These are phyloP conservation scores for Bradypus variegatus DNA, from an alignment of 2,797 vertebrate species.

Conservation along the genomic window DNA sequence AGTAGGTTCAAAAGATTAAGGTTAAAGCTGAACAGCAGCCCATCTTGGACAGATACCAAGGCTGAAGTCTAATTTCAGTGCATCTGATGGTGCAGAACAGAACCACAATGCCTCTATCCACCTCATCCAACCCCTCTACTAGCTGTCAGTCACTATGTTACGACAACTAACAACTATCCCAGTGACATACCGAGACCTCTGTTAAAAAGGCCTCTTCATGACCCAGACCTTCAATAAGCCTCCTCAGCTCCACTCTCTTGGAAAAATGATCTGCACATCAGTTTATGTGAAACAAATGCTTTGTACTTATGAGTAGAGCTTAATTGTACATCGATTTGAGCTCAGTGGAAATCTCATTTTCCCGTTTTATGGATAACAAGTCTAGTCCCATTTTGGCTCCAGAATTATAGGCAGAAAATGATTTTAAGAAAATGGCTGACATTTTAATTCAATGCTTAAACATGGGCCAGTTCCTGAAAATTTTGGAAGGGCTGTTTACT, in stretches of 20 bases:
- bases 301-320: neutral
- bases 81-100: neutral
- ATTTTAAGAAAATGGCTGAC: neutral
- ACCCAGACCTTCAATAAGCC: neutral
- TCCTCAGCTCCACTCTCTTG: neutral
- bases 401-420: neutral
- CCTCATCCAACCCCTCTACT: neutral
- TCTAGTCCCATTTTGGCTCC: neutral
- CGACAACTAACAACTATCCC: neutral
- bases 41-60: neutral
- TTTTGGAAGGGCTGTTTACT: neutral
- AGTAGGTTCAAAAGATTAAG: neutral
- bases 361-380: neutral
- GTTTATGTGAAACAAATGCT: slow-evolving; percentile 15
- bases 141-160: neutral
- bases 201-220: neutral
- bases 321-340: neutral
- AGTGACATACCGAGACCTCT: neutral
- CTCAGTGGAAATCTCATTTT: slow-evolving; percentile 10
- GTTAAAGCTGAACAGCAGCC: neutral
- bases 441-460: slow-evolving; percentile 33
- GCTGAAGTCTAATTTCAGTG: neutral
- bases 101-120: neutral
- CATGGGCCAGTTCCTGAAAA: slow-evolving; percentile 13
- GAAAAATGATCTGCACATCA: neutral